Evolutionary conservation across 2,113 vertebrate species (phyloP), one percentile per base, ranked within the genome.

Genomic region (Platycercus adscitus): DNA sequence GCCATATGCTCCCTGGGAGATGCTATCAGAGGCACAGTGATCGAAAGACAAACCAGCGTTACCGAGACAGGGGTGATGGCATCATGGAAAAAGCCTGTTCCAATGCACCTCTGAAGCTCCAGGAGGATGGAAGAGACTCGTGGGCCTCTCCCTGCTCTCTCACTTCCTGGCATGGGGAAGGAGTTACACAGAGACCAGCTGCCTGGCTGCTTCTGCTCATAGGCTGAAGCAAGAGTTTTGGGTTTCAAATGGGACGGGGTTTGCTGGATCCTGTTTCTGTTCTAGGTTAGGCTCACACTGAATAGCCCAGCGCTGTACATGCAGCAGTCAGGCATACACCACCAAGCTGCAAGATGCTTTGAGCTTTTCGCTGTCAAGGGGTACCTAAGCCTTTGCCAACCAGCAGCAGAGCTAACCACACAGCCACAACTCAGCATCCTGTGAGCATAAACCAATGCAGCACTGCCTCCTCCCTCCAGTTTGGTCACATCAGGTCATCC

Each of bases 151-250:
- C 56, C 61, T 89, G 86, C 37, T 95, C 37, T 70, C 50, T 76
- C 64, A 16, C 53, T 85, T 72, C 44, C 60, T 70, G 88, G 58
- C 89, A 81, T 58, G 78, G 39, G 79, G 84, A 91, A 94, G 0
- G 13, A 95, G 84, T 91, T 96, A 95, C 15, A 66, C 81, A 96
- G 70, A 83, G 81, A 97, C 91, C 82, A 94, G 92, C 86, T 93
- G 92, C 88, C 41, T 79, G 10, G 0, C 69, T 85, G 85, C 84
- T 88, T 77, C 89, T 82, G 58, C 81, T 94, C 65, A 50, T 37
- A 43, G 53, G 35, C 87, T 95, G 80, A 65, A 88, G 72, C 77
- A 81, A 83, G 50, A 93, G 44, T 77, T 77, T 78, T 93, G 66
- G 44, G 56, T 83, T 84, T 88, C 60, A 92, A 95, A 44, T 24